phyloP scores from a whole-genome alignment of 2,797 vertebrate species.

The Leucoraja ocellata region DNA sequence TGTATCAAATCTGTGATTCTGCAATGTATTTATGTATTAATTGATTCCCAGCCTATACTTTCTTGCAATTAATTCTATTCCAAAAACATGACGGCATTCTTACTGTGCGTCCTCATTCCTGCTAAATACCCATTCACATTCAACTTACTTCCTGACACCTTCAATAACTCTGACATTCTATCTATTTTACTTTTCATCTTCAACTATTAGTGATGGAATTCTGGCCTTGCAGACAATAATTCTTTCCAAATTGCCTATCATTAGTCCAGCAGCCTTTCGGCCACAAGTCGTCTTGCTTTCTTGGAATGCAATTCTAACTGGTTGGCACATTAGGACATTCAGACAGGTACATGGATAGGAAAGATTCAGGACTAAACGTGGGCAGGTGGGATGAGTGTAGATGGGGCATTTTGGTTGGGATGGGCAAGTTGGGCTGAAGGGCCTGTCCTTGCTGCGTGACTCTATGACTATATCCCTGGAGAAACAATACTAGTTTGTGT shows the following conservation, averaged over 20 bases:
- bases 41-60: neutral
- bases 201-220: neutral
- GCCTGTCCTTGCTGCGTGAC: no score
- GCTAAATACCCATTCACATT: neutral
- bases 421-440: no score
- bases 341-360: no score
- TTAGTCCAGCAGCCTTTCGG: neutral
- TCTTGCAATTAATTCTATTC: neutral
- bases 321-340: no score
- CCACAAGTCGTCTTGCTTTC: neutral
- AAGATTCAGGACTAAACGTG: no score
- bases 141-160: neutral
- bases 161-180: neutral
- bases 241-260: neutral
- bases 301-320: neutral
- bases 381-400: no score
- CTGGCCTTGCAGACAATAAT: neutral
- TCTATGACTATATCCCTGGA: neutral
- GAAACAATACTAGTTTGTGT: constrained; percentile 43
- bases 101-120: neutral
- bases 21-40: neutral
- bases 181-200: neutral
- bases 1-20: no score
- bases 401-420: no score
- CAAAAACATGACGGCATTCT: neutral